Evolutionary conservation across 2,888 invertebrate species (phyloP).

Genomic region (Galerucella pusilla): DNA sequence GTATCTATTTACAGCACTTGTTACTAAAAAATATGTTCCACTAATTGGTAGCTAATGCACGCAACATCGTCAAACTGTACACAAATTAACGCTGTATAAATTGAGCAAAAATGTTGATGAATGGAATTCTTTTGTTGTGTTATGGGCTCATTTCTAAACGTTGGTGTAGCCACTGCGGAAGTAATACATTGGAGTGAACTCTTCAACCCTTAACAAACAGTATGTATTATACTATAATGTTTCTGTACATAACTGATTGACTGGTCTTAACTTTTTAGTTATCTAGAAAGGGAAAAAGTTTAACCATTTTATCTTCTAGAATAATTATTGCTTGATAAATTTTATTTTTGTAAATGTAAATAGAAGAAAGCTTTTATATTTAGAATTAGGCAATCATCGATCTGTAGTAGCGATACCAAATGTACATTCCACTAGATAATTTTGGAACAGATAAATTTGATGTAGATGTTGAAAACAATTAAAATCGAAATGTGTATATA

Average conservation of each 20-base stretch:
- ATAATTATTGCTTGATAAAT: constrained; percentile 24
- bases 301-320: neutral
- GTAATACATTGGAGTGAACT: too few relatives aligned
- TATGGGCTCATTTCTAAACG: too few relatives aligned
- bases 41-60: too few relatives aligned
- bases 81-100: too few relatives aligned
- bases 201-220: too few relatives aligned
- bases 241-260: neutral
- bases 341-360: constrained; percentile 28
- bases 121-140: too few relatives aligned
- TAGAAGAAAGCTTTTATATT: constrained; percentile 18
- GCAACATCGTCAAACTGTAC: too few relatives aligned
- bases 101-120: too few relatives aligned
- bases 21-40: too few relatives aligned
- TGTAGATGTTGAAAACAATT: neutral
- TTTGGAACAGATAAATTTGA: neutral
- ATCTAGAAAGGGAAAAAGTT: neutral
- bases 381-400: constrained; percentile 2
- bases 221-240: neutral
- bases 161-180: too few relatives aligned
- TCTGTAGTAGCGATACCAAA: constrained; percentile 4
- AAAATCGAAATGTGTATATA: neutral
- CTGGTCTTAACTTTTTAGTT: neutral
- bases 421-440: constrained; percentile 7
- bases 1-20: too few relatives aligned